Conservation (phyloP, 2,888 invertebrate genomes). For the Belgica antarctica region DNA sequence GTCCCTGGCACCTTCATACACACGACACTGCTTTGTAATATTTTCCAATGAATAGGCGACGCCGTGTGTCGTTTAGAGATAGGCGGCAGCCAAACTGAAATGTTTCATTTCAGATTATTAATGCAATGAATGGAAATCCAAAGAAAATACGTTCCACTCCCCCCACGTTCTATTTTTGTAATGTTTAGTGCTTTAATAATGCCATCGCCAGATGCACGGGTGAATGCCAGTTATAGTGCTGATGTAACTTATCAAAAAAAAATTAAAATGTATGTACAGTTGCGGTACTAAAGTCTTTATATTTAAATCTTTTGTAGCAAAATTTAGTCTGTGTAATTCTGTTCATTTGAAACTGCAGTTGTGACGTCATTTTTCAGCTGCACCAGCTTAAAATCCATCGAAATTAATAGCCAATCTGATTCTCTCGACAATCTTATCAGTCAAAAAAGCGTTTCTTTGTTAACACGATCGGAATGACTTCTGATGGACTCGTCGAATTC, state of each 20-base stretch:
- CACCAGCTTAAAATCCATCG: background rate
- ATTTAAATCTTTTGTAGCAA: too few species aligned
- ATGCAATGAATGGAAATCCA: slow-evolving; percentile 24
- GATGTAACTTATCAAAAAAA: background rate
- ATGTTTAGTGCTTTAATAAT: background rate
- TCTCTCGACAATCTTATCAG: background rate
- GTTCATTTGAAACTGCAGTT: too few species aligned
- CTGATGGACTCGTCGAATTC: slow-evolving; percentile 1
- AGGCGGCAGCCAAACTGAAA: background rate
- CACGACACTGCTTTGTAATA: background rate
- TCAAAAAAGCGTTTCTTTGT: slow-evolving; percentile 17
- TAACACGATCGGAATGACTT: slow-evolving; percentile 21
- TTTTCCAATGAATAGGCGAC: slow-evolving; percentile 22
- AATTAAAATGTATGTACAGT: too few species aligned
- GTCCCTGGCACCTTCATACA: background rate
- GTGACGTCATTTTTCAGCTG: too few species aligned
- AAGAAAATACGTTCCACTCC: background rate
- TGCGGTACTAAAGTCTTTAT: too few species aligned
- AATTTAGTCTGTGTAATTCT: too few species aligned
- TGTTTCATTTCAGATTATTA: slow-evolving; percentile 20
- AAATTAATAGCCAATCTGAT: slow-evolving; percentile 14
- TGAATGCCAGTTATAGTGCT: background rate
- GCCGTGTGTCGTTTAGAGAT: slow-evolving; percentile 23
- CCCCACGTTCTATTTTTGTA: background rate
- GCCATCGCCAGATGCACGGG: background rate